Evolutionary conservation across 2,888 invertebrate genomes (phyloP).

Genomic region (Carterocephalus palaemon): DNA sequence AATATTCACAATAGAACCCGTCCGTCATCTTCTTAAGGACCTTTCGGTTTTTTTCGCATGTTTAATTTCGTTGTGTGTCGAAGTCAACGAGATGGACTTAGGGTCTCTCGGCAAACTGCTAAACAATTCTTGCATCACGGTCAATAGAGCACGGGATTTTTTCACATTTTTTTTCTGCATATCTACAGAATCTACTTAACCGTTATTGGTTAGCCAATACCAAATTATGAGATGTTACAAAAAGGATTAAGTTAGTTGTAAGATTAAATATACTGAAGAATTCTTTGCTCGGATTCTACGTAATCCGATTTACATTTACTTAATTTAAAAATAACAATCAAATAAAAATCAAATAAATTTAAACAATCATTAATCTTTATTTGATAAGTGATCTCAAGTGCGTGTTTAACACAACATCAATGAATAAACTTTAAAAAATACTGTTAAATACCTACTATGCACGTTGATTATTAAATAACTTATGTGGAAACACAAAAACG

Average conservation of each 20-base stretch:
- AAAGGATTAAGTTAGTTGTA: conserved; percentile 46
- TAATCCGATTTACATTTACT: conserved; percentile 18
- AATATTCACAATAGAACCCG: conserved; percentile 72
- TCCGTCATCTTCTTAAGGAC: conserved; percentile 65
- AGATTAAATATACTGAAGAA: conserved; percentile 46
- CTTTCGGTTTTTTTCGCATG: conserved; percentile 59
- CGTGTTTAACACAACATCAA: too few relatives aligned
- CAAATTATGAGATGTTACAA: conserved; percentile 49
- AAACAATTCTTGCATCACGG: conserved; percentile 78
- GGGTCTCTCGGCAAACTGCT: conserved; percentile 68
- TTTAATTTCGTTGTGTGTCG: conserved; percentile 61
- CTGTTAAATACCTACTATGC: too few relatives aligned
- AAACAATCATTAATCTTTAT: too few relatives aligned
- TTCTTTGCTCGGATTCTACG: too few relatives aligned
- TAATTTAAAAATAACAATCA: too few relatives aligned
- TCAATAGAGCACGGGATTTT: conserved; percentile 72
- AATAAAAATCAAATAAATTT: too few relatives aligned
- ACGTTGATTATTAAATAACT: too few relatives aligned
- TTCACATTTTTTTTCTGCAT: conserved; percentile 46
- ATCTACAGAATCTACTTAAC: conserved; percentile 37
- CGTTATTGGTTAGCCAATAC: conserved; percentile 52
- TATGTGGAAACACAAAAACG: conserved; percentile 16
- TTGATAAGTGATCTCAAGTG: too few relatives aligned
- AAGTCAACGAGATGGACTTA: conserved; percentile 75
- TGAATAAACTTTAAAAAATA: too few relatives aligned